Conservation (phyloP, 1,140 invertebrate genomes). For the Medauroidea extradentata region DNA sequence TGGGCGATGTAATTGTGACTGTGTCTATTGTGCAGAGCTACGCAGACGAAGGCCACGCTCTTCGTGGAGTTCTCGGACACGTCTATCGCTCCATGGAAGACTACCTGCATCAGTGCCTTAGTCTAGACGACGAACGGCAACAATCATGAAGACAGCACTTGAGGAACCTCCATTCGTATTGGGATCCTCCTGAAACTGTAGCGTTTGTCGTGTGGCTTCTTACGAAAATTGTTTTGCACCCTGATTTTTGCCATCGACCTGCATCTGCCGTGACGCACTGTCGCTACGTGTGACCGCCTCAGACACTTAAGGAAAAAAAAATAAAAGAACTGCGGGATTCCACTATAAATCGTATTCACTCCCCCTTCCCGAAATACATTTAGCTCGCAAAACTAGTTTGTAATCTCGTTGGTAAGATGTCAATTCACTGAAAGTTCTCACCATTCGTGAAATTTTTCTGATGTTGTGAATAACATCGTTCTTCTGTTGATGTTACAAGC, state of each 20-base stretch:
- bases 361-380: too few species aligned
- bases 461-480: too few species aligned
- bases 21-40: slow-evolving; percentile 59
- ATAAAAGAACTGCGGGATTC: too few species aligned
- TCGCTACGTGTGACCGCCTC: not conserved
- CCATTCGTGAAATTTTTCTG: too few species aligned
- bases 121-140: slow-evolving; percentile 65
- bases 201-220: too few species aligned
- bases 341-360: too few species aligned
- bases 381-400: too few species aligned
- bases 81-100: slow-evolving; percentile 82
- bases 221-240: too few species aligned
- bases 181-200: not conserved
- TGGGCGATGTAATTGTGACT: too few species aligned
- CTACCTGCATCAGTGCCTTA: slow-evolving; percentile 77
- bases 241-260: not conserved
- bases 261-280: not conserved
- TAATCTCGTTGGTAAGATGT: too few species aligned
- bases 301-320: not conserved
- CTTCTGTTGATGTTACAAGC: too few species aligned
- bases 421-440: too few species aligned
- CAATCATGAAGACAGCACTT: not conserved
- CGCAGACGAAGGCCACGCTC: slow-evolving; percentile 74
- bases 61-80: slow-evolving; percentile 73
- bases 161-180: not conserved